Percentiles rank a stretch among this genome's conserved stretches.
phyloP scores from a whole-genome alignment of 2,113 vertebrate genomes.

The Calidris pygmaea region DNA sequence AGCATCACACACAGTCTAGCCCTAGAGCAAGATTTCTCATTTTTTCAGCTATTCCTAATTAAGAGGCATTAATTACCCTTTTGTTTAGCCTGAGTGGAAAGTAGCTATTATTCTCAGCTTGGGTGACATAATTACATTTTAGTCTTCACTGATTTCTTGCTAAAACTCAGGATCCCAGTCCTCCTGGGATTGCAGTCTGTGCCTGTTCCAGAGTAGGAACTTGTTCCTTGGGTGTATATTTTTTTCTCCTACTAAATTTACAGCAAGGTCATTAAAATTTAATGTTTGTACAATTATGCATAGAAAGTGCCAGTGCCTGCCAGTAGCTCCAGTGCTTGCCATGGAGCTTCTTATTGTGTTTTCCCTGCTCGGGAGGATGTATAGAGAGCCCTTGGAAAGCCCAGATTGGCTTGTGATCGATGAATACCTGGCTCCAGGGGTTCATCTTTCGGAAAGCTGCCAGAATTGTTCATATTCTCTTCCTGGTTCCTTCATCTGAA shows the following conservation, averaged over 20 bases:
- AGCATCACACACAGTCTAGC: neutral
- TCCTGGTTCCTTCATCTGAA: neutral
- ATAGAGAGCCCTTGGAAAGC: neutral
- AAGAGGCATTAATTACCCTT: constrained; percentile 13
- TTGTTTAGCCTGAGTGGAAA: neutral
- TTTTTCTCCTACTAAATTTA: neutral
- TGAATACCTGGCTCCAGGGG: neutral
- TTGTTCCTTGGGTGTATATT: neutral
- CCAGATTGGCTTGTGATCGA: neutral
- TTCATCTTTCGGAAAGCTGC: neutral
- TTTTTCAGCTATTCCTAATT: neutral
- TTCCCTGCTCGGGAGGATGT: neutral
- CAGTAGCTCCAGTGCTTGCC: neutral
- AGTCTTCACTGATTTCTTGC: neutral
- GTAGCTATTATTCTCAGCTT: neutral
- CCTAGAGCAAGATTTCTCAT: neutral
- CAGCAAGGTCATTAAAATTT: neutral
- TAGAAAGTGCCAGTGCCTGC: neutral
- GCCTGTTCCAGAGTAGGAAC: neutral
- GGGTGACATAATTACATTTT: neutral
- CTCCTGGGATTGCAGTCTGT: neutral
- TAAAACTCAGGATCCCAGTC: neutral
- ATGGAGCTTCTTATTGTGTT: neutral
- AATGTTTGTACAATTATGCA: neutral
- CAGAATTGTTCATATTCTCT: neutral